A percentile compares a stretch with the other conserved stretches of the same genome.
phyloP scores from a whole-genome alignment of 2,888 invertebrate genomes.

The Venusia cambrica region DNA sequence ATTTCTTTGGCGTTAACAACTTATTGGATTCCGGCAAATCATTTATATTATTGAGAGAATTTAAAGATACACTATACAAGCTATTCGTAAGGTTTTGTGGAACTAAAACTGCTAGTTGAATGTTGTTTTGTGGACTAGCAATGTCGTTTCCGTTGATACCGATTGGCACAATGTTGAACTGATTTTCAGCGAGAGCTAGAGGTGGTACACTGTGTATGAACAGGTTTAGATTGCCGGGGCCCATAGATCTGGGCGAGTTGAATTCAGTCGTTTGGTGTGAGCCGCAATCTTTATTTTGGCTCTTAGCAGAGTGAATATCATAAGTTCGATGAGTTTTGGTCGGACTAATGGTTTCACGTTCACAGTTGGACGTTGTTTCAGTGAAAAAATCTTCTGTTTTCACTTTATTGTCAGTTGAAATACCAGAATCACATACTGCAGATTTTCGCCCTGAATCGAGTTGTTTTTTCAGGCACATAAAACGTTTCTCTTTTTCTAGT shows the following conservation, averaged over 20 bases:
- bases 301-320: conserved; percentile 65
- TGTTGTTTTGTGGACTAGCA: conserved; percentile 65
- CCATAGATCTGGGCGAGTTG: conserved; percentile 66
- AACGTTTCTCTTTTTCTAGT: conserved; percentile 82
- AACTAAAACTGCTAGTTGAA: conserved; percentile 83
- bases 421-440: conserved; percentile 22
- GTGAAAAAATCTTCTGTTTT: conserved; percentile 40
- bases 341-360: conserved; percentile 53
- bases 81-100: conserved; percentile 71
- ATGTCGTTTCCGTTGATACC: conserved; percentile 64
- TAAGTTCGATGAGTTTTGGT: conserved; percentile 68
- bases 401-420: conserved; percentile 39
- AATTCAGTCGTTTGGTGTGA: conserved; percentile 68
- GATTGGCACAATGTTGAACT: conserved; percentile 70
- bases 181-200: conserved; percentile 61
- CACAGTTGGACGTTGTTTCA: conserved; percentile 40
- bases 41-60: conserved; percentile 56
- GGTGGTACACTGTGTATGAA: conserved; percentile 71
- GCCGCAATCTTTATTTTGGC: conserved; percentile 58
- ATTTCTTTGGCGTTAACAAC: conserved; percentile 70
- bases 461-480: conserved; percentile 54
- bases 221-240: conserved; percentile 65
- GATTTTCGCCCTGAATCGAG: conserved; percentile 24
- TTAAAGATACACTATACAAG: conserved; percentile 68
- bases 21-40: conserved; percentile 57